A percentile compares a stretch with the other conserved stretches of the same genome.
These are phyloP conservation scores for Varecia variegata DNA, from an alignment of 2,797 vertebrate genomes.

Conservation along the genomic window DNA sequence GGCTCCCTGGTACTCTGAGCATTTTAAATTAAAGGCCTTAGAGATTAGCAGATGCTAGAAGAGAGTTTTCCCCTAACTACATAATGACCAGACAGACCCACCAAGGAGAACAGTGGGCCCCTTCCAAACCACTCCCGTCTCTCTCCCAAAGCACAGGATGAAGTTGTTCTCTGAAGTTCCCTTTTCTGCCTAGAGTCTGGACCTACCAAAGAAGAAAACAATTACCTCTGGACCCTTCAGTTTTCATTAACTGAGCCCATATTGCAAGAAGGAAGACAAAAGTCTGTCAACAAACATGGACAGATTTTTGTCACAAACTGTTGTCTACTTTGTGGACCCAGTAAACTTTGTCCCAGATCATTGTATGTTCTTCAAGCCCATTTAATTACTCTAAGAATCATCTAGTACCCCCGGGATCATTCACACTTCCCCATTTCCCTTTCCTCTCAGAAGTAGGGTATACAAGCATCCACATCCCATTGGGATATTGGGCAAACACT, in stretches of 20 bases:
- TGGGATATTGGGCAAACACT: too few relatives aligned
- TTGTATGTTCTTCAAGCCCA: background rate
- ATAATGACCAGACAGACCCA: background rate
- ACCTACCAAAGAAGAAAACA: background rate
- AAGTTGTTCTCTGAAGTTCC: background rate
- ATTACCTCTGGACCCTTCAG: background rate
- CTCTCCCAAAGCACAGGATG: background rate
- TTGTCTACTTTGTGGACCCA: background rate
- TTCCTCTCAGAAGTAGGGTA: background rate
- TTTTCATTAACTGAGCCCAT: background rate
- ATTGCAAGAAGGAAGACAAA: background rate
- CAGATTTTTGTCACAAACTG: background rate
- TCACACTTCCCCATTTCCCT: background rate
- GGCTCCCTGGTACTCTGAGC: background rate
- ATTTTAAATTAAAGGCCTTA: background rate
- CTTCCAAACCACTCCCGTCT: background rate
- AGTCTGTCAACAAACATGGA: background rate
- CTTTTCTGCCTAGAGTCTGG: background rate
- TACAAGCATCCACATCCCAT: background rate
- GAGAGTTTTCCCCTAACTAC: background rate
- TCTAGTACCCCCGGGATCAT: background rate
- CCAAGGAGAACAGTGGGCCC: background rate
- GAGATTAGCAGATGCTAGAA: background rate
- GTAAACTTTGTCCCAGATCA: background rate
- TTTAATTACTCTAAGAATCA: background rate